A percentile compares a stretch with the other conserved stretches of the same genome.
Conservation (phyloP, 2,797 vertebrate genomes). For the Falco concolor region DNA sequence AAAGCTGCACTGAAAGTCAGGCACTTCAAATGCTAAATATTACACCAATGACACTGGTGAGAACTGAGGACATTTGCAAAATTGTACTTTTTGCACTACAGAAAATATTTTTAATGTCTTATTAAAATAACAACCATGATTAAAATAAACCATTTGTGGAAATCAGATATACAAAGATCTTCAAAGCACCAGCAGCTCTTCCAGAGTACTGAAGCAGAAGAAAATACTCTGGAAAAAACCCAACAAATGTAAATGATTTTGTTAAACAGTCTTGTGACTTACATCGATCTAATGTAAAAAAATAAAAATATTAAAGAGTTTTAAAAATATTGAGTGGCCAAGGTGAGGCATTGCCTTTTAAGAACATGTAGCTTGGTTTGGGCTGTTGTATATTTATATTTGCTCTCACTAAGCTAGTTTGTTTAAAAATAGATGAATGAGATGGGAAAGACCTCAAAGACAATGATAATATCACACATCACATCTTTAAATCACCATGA, state of each 20-base stretch:
- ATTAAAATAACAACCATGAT: neutral
- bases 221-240: neutral
- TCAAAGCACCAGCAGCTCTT: neutral
- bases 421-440: neutral
- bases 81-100: neutral
- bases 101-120: neutral
- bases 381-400: neutral
- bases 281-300: neutral
- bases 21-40: neutral
- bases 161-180: neutral
- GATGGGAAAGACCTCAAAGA: neutral
- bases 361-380: neutral
- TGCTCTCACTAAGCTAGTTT: neutral
- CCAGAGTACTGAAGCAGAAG: neutral
- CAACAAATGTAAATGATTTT: neutral
- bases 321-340: neutral
- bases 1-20: neutral
- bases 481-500: neutral
- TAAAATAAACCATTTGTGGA: neutral
- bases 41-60: neutral
- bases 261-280: neutral
- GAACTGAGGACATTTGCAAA: neutral
- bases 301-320: neutral
- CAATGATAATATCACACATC: neutral
- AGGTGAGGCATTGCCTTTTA: neutral